Evolutionary conservation across 1,140 invertebrate species (phyloP).

Genomic region (Bombus pyrosoma): DNA sequence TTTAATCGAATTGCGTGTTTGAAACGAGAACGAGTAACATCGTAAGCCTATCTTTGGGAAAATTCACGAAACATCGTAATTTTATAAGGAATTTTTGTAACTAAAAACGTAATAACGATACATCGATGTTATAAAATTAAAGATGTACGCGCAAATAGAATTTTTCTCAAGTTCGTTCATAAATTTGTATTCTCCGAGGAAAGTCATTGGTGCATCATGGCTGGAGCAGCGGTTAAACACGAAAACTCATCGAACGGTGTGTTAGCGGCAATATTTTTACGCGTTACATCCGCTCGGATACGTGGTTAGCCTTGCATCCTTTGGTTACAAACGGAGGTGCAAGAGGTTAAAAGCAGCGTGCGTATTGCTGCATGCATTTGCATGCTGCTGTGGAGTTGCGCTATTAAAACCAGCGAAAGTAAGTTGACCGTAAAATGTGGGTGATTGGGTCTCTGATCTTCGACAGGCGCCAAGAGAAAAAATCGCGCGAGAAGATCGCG

Average conservation of each 20-base stretch:
- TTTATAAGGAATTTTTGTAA: too few relatives aligned
- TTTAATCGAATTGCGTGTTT: too few relatives aligned
- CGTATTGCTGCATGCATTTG: not conserved
- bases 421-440: constrained; percentile 40
- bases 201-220: not conserved
- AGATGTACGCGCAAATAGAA: not conserved
- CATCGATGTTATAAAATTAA: too few relatives aligned
- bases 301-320: not conserved
- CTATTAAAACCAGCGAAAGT: constrained; percentile 26
- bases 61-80: too few relatives aligned
- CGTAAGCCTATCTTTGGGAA: not conserved
- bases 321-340: constrained; percentile 8
- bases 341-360: constrained; percentile 6
- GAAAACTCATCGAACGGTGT: not conserved
- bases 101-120: too few relatives aligned
- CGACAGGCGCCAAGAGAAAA: not conserved
- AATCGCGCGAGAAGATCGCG: not conserved
- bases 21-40: not conserved
- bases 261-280: not conserved
- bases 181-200: not conserved
- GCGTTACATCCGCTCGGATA: not conserved
- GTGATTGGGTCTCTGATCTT: constrained; percentile 17
- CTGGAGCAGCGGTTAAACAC: not conserved
- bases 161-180: not conserved
- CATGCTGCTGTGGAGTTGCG: not conserved